These are phyloP conservation scores for Caracal caracal DNA, from an alignment of 2,113 vertebrate genomes.

Conservation along the genomic window DNA sequence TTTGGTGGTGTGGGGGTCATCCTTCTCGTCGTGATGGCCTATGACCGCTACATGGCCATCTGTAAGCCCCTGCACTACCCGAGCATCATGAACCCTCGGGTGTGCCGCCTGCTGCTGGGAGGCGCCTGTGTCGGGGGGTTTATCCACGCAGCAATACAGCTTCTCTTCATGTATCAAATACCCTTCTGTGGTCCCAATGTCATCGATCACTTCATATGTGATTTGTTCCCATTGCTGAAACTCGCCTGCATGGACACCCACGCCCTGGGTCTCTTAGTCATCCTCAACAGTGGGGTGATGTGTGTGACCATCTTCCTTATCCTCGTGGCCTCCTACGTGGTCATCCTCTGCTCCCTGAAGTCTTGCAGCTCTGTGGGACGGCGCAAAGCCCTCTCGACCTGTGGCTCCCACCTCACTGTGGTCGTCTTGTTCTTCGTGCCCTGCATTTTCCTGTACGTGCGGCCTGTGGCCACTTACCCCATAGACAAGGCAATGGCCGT, in stretches of 20 bases:
- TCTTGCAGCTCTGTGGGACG: neutral
- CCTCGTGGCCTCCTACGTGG: neutral
- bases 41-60: slow-evolving; percentile 51
- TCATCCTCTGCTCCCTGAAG: slow-evolving; percentile 13
- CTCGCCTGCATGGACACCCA: slow-evolving; percentile 28
- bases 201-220: neutral
- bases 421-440: slow-evolving; percentile 34
- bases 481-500: slow-evolving; percentile 35
- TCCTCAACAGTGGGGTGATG: slow-evolving; percentile 51
- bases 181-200: slow-evolving; percentile 45
- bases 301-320: slow-evolving; percentile 4
- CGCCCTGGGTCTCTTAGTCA: neutral
- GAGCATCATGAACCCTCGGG: neutral
- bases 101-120: neutral
- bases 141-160: neutral
- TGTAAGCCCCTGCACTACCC: slow-evolving; percentile 38
- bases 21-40: slow-evolving; percentile 57
- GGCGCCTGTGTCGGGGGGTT: neutral
- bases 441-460: neutral
- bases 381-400: neutral
- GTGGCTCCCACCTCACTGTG: neutral
- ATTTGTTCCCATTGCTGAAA: slow-evolving; percentile 60
- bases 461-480: slow-evolving; percentile 10
- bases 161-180: slow-evolving; percentile 45
- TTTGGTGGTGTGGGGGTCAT: slow-evolving; percentile 39